phyloP scores from a whole-genome alignment of 2,113 vertebrate species.

The human region GRCh38 chr5:175145001-175145500 shows the following conservation, averaged over 20 bases:
- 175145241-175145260: background rate
- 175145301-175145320: too few species aligned
- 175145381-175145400: too few species aligned
- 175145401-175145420: background rate
- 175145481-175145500: background rate
- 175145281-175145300: too few species aligned
- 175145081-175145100: too few species aligned
- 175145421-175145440: background rate
- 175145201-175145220: background rate
- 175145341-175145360: background rate
- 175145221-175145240: background rate
- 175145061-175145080: too few species aligned
- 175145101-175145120: too few species aligned
- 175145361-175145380: background rate
- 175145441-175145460: background rate
- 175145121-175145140: too few species aligned
- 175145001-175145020: too few species aligned
- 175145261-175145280: background rate
- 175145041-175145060: too few species aligned
- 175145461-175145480: background rate
- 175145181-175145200: background rate
- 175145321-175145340: background rate
- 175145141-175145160: too few species aligned
- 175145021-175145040: too few species aligned
- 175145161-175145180: too few species aligned